phyloP scores from a whole-genome alignment of 2,113 vertebrate species.

The Peromyscus polionotus region DNA sequence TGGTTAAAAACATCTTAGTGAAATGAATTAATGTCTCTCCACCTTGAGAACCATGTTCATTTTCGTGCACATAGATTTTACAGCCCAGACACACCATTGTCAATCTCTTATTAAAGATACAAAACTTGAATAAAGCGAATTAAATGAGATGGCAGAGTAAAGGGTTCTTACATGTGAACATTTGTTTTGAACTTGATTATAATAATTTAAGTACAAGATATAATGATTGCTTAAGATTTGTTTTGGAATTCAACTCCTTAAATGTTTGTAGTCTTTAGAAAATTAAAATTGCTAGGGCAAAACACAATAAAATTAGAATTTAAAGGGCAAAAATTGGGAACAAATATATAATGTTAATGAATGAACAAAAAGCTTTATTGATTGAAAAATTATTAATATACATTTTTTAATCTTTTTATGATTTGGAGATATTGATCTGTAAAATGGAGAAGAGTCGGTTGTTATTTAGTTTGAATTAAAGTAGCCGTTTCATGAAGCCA shows the following conservation, averaged over 20 bases:
- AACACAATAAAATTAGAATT: not conserved
- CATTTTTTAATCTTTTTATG: not conserved
- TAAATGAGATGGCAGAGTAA: not conserved
- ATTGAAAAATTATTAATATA: not conserved
- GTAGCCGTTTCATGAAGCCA: not conserved
- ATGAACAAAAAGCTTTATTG: not conserved
- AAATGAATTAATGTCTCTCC: not conserved
- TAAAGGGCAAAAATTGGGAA: not conserved
- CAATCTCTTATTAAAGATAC: too few relatives aligned
- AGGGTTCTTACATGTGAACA: not conserved
- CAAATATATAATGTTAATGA: not conserved
- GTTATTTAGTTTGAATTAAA: not conserved
- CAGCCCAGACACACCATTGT: not conserved
- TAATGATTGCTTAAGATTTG: not conserved
- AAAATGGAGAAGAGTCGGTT: not conserved
- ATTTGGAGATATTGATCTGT: not conserved
- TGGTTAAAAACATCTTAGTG: not conserved
- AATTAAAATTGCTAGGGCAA: not conserved
- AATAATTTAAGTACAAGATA: not conserved
- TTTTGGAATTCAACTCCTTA: not conserved
- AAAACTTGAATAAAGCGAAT: not conserved
- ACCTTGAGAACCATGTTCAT: not conserved
- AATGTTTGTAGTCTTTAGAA: not conserved
- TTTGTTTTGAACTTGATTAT: not conserved
- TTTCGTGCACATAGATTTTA: not conserved